These are phyloP conservation scores for Oceanites oceanicus DNA, from an alignment of 2,113 vertebrate species.

Conservation along the genomic window DNA sequence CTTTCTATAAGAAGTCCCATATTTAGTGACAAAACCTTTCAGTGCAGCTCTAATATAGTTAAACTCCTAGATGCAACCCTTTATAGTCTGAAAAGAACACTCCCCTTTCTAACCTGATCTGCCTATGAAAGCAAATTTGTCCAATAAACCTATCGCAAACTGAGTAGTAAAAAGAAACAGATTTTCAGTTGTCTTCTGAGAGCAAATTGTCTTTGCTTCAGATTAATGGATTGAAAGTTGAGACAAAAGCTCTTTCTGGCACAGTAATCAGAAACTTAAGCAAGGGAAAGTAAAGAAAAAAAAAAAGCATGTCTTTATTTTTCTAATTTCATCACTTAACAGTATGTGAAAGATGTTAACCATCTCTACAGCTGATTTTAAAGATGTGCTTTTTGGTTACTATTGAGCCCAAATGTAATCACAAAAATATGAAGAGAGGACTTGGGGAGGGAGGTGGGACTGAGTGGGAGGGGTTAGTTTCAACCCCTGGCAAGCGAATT, in stretches of 20 bases:
- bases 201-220: neutral
- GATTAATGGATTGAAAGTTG: neutral
- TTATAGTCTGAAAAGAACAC: neutral
- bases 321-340: neutral
- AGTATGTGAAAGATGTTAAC: neutral
- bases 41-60: neutral
- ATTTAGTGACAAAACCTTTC: neutral
- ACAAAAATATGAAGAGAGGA: neutral
- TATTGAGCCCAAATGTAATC: neutral
- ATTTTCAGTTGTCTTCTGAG: neutral
- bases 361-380: neutral
- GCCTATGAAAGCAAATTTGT: neutral
- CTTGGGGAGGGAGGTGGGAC: rapidly evolving
- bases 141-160: neutral
- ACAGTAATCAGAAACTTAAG: neutral
- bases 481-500: neutral
- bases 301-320: rapidly evolving
- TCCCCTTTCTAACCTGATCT: neutral
- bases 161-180: neutral
- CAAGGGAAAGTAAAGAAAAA: neutral
- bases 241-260: neutral
- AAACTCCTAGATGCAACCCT: neutral
- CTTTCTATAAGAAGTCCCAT: neutral
- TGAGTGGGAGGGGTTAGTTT: neutral
- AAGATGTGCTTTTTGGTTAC: neutral